These are phyloP conservation scores for Hormiphora californensis DNA, from an alignment of 37 sponge, comb jelly and placozoan genomes.

Conservation along the genomic window DNA sequence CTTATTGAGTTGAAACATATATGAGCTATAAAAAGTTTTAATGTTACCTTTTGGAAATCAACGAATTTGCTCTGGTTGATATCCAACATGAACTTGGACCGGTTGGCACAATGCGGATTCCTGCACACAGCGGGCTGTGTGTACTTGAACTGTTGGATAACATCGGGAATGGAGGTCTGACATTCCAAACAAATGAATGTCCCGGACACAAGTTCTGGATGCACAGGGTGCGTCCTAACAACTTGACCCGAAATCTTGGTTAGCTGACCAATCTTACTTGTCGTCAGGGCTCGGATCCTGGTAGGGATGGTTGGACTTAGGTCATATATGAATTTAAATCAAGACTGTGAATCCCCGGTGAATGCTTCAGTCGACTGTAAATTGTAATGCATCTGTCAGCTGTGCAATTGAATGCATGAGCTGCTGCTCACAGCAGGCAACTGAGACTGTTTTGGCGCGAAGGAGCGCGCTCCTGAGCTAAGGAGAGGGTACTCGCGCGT, in stretches of 20 bases:
- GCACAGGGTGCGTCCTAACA: slow-evolving; percentile 96
- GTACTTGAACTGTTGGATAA: slow-evolving; percentile 98
- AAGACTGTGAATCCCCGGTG: too few species aligned
- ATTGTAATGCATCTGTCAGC: too few species aligned
- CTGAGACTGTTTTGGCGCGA: too few species aligned
- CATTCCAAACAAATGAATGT: slow-evolving; percentile 93
- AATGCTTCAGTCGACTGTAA: too few species aligned
- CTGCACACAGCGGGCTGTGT: slow-evolving; percentile 89
- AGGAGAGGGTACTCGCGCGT: too few species aligned
- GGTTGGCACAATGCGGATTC: slow-evolving; percentile 84
- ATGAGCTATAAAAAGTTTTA: background rate
- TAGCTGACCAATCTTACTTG: slow-evolving; percentile 79
- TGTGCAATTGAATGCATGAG: too few species aligned
- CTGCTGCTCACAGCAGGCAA: too few species aligned
- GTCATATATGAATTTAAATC: too few species aligned
- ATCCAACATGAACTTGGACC: slow-evolving; percentile 81
- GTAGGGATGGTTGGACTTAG: too few species aligned
- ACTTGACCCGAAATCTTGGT: slow-evolving; percentile 96
- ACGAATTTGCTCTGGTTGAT: slow-evolving; percentile 80
- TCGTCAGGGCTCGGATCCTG: slow-evolving; percentile 87
- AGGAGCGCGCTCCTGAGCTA: too few species aligned
- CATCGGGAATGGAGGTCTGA: slow-evolving; percentile 75
- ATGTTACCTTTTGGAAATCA: slow-evolving; percentile 84
- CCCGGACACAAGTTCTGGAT: slow-evolving; percentile 90
- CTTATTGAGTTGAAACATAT: background rate